Evolutionary conservation across 2,888 invertebrate genomes (phyloP), one percentile per base, ranked within the genome.

Genomic region (Tethea ocularis): DNA sequence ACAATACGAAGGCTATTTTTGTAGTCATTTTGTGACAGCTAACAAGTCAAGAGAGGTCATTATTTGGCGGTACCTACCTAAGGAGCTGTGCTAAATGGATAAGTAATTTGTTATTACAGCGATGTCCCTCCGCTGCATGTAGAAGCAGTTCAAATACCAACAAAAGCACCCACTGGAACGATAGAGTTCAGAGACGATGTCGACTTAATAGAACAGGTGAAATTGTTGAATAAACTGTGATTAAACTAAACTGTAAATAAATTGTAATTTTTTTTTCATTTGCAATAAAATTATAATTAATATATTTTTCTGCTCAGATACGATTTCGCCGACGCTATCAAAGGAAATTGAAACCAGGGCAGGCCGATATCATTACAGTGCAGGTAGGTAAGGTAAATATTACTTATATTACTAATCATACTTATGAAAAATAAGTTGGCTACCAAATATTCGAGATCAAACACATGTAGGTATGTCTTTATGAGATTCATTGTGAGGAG

Each of bases 311-410:
- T 72, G 82, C 76, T 59, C 74, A 95, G 95, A 89, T 95, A 56
- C 88, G 89, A 67, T 95, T 94, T 83, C 89, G 94, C 58, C 91
- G 94, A 68, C 86, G 92, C 61, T 95, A 93, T 77, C 94, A 94
- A 82, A 89, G 95, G 69, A 94, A 94, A 82, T 78, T 94, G 36
- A 87, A 89, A 73, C 86, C 92, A 7, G 91, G 86, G 20, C 93
- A 95, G 70, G 72, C 89, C 10, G 94, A 95, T 62, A 84, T 95
- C 36, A 91, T 95, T 53, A 94, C 94, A 59, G 69, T 91, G 62
- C 93, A 93, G 86, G 92, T 91, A 73, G 63, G 52, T 52, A 41
- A 33, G n/a, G n/a, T n/a, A n/a, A n/a, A n/a, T n/a, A n/a, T 29
- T 24, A 41, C 13, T 33, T 13, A 33, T 13, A 26, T 26, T 24